Evolutionary conservation across 2,888 invertebrate species (phyloP).

Genomic region (Ochropleura plecta): DNA sequence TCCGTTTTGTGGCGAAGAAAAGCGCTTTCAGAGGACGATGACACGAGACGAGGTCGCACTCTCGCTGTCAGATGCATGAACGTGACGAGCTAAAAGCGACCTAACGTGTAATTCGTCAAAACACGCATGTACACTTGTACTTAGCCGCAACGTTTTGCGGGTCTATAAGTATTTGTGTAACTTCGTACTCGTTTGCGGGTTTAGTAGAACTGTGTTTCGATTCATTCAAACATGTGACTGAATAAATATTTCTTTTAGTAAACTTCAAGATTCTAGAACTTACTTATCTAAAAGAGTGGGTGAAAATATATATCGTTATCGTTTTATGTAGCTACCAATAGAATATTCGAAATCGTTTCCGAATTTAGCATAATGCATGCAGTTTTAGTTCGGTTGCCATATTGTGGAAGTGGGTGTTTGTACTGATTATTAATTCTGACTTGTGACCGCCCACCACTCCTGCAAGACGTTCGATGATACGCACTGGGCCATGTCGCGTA

Average conservation of each 20-base stretch:
- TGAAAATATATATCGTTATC: slow-evolving; percentile 2
- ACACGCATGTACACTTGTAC: slow-evolving; percentile 73
- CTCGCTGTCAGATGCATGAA: slow-evolving; percentile 86
- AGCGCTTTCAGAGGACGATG: slow-evolving; percentile 90
- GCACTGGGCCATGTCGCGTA: slow-evolving; percentile 36
- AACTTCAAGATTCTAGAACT: slow-evolving; percentile 2
- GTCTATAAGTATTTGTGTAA: slow-evolving; percentile 45
- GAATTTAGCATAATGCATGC: slow-evolving; percentile 4
- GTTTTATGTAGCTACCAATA: background rate
- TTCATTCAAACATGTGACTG: slow-evolving; percentile 8
- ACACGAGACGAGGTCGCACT: slow-evolving; percentile 90
- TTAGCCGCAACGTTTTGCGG: slow-evolving; percentile 48
- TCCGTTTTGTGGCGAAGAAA: slow-evolving; percentile 90
- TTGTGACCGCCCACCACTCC: slow-evolving; percentile 52
- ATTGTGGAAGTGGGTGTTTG: slow-evolving; percentile 18
- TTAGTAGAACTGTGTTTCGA: slow-evolving; percentile 35
- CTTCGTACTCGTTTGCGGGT: slow-evolving; percentile 36
- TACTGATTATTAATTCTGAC: slow-evolving; percentile 25
- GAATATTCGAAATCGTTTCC: slow-evolving; percentile 9
- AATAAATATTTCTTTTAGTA: background rate
- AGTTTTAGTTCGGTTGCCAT: background rate
- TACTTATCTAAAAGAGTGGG: background rate
- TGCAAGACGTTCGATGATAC: slow-evolving; percentile 39
- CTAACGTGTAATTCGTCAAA: slow-evolving; percentile 88
- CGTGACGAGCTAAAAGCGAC: slow-evolving; percentile 87